Evolutionary conservation across 2,888 invertebrate genomes (phyloP), one percentile per base, ranked within the genome.

Genomic region (Calephelis perditalis): DNA sequence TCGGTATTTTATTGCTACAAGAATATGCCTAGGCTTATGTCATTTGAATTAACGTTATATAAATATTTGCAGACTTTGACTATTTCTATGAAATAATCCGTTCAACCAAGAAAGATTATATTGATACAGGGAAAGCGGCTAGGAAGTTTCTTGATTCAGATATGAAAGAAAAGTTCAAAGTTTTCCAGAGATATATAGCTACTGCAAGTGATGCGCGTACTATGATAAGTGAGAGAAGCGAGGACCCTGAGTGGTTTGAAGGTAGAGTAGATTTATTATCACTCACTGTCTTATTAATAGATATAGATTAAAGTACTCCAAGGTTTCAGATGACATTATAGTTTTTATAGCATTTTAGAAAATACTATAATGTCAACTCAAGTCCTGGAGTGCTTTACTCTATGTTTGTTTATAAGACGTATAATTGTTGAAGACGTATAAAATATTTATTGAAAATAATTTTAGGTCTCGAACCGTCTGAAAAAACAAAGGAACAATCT

Each of bases 211-310:
- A 94, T 73, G 88, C 92, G 6, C 89, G 91, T 15, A 94, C 94
- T 0, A 81, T 89, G 68, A 85, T 93, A 37, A 94, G 94, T 72
- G 91, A 91, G 54, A 91, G 92, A 65, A 85, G 91, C 9, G 94
- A 95, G 65, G 95, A 97, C 81, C 93, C 94, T 0, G 94, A 93
- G 65, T 97, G 97, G 97, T 97, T 97, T 84, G 91, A 92, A 86
- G 95, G 96, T 87, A 90, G 69, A 40, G 40, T 40, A 40, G 8
- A 40, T 8, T 40, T 5, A 26, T 3, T 3, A 26, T 26, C 26
- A 26, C 26, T 26, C 26, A 26, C 26, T 26, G 26, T 26, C 3
- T 26, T 26, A 4, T 26, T 26, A 26, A 26, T 26, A 26, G 26
- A 26, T 3, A 26, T 26, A 26, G 26, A 26, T 4, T 26, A 26